Percentiles rank a stretch among this genome's conserved stretches.
Conservation (phyloP, 2,888 invertebrate species). For the Neoaliturus tenellus region DNA sequence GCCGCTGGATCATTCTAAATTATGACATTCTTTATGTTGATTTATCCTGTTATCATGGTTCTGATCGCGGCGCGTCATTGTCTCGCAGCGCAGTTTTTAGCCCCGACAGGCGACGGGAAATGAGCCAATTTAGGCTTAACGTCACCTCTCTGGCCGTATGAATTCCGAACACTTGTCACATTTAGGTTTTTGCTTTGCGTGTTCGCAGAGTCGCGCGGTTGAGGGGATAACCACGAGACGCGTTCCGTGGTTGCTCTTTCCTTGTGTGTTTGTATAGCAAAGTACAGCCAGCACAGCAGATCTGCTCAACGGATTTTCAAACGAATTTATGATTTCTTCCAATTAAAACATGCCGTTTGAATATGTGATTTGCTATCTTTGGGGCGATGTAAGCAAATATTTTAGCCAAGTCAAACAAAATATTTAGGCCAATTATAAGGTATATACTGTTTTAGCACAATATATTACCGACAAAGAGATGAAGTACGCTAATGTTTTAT, state of each 20-base stretch:
- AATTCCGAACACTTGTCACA: conserved; percentile 46
- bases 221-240: not conserved
- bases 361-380: no score
- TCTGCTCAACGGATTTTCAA: no score
- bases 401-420: no score
- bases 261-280: no score
- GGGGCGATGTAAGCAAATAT: no score
- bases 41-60: conserved; percentile 30
- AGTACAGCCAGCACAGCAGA: no score
- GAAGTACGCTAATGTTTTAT: no score
- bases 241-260: not conserved
- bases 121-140: conserved; percentile 49
- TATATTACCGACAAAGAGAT: no score
- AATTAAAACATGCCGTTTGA: no score
- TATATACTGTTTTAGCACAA: no score
- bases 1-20: conserved; percentile 46
- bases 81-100: conserved; percentile 35
- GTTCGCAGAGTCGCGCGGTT: not conserved
- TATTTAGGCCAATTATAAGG: no score
- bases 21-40: conserved; percentile 50
- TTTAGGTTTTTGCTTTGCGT: conserved; percentile 35
- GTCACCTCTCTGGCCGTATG: conserved; percentile 22
- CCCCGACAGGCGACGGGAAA: conserved; percentile 20
- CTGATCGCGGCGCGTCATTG: conserved; percentile 13
- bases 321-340: no score